A percentile compares a stretch with the other conserved stretches of the same genome.
phyloP scores from a whole-genome alignment of 2,888 invertebrate species.

The Drosophila macrospina region DNA sequence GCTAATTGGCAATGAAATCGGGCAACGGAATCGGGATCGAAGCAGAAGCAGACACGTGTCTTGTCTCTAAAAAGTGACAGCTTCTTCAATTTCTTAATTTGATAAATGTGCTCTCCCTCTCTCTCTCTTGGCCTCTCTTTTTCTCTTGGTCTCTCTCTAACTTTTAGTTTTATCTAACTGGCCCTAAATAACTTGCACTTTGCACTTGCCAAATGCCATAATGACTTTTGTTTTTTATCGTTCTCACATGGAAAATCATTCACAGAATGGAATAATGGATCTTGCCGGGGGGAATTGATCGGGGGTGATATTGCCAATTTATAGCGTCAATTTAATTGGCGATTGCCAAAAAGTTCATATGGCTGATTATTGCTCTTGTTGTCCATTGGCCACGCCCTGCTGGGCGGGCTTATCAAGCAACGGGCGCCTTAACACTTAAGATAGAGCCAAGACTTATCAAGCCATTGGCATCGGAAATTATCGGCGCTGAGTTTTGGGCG shows the following conservation, averaged over 20 bases:
- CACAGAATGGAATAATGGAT: slow-evolving; percentile 20
- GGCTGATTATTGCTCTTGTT: slow-evolving; percentile 21
- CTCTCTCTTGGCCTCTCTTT: background rate
- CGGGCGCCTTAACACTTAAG: slow-evolving; percentile 66
- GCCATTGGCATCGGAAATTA: slow-evolving; percentile 42
- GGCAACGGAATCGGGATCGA: slow-evolving; percentile 7
- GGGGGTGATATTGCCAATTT: slow-evolving; percentile 45
- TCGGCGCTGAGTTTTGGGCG: slow-evolving; percentile 25
- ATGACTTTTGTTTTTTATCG: slow-evolving; percentile 24
- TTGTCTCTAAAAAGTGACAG: slow-evolving; percentile 16
- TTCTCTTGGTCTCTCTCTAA: background rate
- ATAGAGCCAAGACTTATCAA: slow-evolving; percentile 54
- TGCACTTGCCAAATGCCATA: slow-evolving; percentile 24
- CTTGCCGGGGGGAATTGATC: background rate
- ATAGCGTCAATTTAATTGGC: slow-evolving; percentile 62
- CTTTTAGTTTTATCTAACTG: slow-evolving; percentile 1
- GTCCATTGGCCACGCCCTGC: slow-evolving; percentile 21
- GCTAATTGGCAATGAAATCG: slow-evolving; percentile 36
- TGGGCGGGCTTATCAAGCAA: slow-evolving; percentile 48
- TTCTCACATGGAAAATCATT: slow-evolving; percentile 29
- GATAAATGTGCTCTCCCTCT: slow-evolving; percentile 1
- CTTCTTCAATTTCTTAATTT: slow-evolving; percentile 40
- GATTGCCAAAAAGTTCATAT: slow-evolving; percentile 50
- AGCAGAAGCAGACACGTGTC: slow-evolving; percentile 21
- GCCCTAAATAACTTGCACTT: slow-evolving; percentile 41